phyloP scores from a whole-genome alignment of 1,140 invertebrate species.

The Globodera ellingtonae region DNA sequence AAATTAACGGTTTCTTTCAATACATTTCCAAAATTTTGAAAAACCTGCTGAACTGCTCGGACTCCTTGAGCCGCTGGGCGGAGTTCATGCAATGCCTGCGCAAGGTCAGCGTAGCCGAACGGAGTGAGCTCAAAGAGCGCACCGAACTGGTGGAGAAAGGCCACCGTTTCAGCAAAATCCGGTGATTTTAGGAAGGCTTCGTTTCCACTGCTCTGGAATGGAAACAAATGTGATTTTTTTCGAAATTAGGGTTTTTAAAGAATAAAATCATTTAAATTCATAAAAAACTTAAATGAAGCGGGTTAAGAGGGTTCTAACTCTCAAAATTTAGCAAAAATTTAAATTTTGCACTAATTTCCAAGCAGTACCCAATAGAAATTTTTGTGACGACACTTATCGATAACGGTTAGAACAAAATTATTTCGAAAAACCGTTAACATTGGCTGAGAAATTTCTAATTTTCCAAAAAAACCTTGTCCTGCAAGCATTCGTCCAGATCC shows the following conservation, averaged over 20 bases:
- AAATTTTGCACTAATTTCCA: background rate
- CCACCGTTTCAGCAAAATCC: constrained; percentile 30
- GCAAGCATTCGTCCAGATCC: constrained; percentile 19
- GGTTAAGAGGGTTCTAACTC: background rate
- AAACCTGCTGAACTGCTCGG: background rate
- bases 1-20: background rate
- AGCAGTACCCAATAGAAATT: background rate
- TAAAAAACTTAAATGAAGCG: too few species aligned
- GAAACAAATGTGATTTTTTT: background rate
- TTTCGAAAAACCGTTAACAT: too few species aligned
- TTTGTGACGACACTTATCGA: too few species aligned
- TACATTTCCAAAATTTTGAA: background rate
- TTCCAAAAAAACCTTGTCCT: constrained; percentile 15
- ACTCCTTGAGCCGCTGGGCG: background rate
- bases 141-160: constrained; percentile 18
- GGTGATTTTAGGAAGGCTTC: constrained; percentile 1
- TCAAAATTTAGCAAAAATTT: background rate
- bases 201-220: background rate
- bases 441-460: too few species aligned
- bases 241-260: too few species aligned
- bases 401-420: too few species aligned
- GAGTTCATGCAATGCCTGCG: constrained; percentile 15
- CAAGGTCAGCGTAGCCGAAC: constrained; percentile 18
- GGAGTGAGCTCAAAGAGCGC: constrained; percentile 17
- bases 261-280: too few species aligned